Evolutionary conservation across 2,888 invertebrate species (phyloP).

Genomic region (Metalampra italica): DNA sequence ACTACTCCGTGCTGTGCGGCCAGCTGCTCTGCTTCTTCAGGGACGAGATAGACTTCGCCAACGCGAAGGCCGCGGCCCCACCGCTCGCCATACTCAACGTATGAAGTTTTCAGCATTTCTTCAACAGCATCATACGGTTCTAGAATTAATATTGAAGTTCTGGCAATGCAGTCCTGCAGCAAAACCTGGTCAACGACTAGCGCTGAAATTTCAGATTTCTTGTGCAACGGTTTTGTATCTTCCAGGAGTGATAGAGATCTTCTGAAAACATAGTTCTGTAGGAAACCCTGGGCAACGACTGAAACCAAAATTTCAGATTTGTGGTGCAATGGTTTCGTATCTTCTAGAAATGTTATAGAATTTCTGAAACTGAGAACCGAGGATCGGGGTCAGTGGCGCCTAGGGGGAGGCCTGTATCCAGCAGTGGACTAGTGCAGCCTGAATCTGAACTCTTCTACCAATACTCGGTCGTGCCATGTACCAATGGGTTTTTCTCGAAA

Average conservation of each 20-base stretch:
- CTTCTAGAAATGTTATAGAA: no score
- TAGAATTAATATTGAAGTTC: neutral
- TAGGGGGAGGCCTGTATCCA: no score
- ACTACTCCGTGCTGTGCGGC: conserved; percentile 97
- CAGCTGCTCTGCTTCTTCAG: conserved; percentile 99
- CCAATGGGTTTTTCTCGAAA: no score
- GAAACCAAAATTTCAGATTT: neutral
- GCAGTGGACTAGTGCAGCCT: no score
- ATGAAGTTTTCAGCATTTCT: conserved; percentile 9
- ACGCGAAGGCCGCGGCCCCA: conserved; percentile 92
- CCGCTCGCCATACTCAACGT: conserved; percentile 86
- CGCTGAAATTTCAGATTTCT: neutral
- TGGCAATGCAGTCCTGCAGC: no score
- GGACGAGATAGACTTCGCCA: conserved; percentile 93
- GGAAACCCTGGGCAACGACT: neutral
- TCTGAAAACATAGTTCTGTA: neutral
- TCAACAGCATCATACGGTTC: neutral
- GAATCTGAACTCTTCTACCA: no score
- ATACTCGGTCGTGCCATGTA: no score
- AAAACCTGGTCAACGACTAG: neutral
- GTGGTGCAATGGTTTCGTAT: no score
- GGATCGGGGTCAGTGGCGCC: no score
- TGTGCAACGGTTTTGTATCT: neutral
- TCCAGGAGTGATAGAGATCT: neutral
- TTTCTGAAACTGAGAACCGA: no score